Percentiles rank a stretch among this genome's conserved stretches.
Conservation (phyloP, 2,888 invertebrate species). For the Clitarchus hookeri region DNA sequence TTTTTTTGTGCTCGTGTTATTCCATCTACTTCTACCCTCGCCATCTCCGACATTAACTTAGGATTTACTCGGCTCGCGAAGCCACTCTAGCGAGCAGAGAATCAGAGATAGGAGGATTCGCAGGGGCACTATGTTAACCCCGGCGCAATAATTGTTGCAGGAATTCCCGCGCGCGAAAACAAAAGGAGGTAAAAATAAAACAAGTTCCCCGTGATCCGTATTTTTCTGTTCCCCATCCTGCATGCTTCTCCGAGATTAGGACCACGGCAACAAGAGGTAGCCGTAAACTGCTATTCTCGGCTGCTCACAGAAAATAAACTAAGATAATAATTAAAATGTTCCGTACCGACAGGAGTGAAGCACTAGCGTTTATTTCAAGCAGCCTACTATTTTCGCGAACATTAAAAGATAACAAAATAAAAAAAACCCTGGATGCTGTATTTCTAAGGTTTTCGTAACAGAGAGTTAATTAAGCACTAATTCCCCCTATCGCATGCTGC, state of each 20-base stretch:
- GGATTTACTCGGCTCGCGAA: background rate
- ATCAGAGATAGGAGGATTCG: background rate
- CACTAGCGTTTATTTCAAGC: too few relatives aligned
- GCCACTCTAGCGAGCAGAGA: background rate
- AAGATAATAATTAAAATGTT: background rate
- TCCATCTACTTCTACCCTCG: background rate
- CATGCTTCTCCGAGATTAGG: background rate
- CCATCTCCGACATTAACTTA: background rate
- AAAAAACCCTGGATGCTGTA: too few relatives aligned
- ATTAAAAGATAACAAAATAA: too few relatives aligned
- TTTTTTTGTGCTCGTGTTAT: background rate
- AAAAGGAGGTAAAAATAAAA: background rate
- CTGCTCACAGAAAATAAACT: background rate
- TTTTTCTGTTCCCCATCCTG: background rate
- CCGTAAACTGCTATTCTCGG: background rate
- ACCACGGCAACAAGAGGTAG: background rate
- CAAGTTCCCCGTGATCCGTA: background rate
- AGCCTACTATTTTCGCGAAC: too few relatives aligned
- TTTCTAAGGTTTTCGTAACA: too few relatives aligned
- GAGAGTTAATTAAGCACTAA: too few relatives aligned
- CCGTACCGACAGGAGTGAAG: background rate
- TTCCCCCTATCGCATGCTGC: too few relatives aligned
- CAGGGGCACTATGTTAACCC: background rate
- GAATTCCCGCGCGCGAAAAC: background rate
- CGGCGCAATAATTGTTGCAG: constrained; percentile 9